Base-by-base conservation (phyloP, 1,140 invertebrate genomes). In the Elymnias hypermnestra region DNA sequence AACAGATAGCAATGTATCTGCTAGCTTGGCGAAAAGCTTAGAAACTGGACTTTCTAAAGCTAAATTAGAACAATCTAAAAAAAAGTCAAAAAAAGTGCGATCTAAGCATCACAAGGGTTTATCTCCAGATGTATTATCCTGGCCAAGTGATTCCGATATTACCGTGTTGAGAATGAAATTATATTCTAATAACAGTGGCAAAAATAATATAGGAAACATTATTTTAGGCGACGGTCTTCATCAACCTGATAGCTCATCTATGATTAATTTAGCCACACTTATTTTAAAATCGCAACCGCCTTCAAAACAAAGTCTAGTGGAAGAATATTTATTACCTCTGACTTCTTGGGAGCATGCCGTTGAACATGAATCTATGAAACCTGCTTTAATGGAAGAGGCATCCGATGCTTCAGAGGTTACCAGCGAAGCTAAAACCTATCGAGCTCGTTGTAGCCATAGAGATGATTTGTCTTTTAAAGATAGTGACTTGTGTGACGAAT, bases 61-160 rank as follows among this genome's bases (percentile, higher is more conserved):
- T 9, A 75, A 69, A 54, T 39, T 28, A 5, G 53, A 67, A 15
- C 37, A 15, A 6, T 43, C 9, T 37, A 69, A 68, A 13, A 71
- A 71, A 22, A 67, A 62, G 38, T 38, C 41, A 4, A 74, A 76
- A 44, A 79, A 68, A 14, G 28, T 54, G 18, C 45, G 61, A 14
- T 39, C 52, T n/a, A 72, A 66, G 43, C 58, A 59, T 1, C 52
- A 44, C 6, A 73, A 70, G 42, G 57, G 51, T 47, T 59, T 60
- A 13, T 12, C 63, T 3, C 52, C 66, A 8, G 72, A 83, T 13
- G 62, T 64, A 3, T 44, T 73, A 36, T 79, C 75, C 19, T 85
- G 78, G 78, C 78, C 82, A 2, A 85, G 82, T 39, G 78, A 85
- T 44, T 83, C 82, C 1, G 82, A 85, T 37, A 73, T 85, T 12